These are phyloP conservation scores for Hypotaenidia okinawae DNA, from an alignment of 2,797 vertebrate genomes.

Conservation along the genomic window DNA sequence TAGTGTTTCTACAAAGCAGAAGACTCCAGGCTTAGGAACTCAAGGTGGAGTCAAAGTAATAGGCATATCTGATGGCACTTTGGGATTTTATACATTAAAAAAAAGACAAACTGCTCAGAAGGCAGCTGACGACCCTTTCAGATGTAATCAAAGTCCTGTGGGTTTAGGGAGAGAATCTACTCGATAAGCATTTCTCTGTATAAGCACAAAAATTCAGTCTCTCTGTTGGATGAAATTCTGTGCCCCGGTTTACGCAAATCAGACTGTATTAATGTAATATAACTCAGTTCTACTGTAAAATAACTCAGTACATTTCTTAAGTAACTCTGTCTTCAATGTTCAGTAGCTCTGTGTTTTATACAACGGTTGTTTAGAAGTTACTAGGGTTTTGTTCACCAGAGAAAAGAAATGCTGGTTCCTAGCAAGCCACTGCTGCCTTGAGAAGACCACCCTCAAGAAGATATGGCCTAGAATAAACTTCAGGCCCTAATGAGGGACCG, in stretches of 20 bases:
- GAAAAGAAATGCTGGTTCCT: neutral
- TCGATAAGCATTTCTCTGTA: neutral
- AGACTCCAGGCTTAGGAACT: neutral
- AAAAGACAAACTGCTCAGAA: neutral
- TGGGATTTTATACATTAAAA: neutral
- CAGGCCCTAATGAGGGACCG: neutral
- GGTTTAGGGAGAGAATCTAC: neutral
- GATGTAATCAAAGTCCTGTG: neutral
- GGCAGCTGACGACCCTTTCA: neutral
- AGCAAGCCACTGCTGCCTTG: neutral
- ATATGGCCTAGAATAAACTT: neutral
- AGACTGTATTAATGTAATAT: neutral
- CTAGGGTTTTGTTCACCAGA: neutral
- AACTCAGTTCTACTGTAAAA: neutral
- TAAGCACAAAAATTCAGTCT: accelerated
- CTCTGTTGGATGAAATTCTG: neutral
- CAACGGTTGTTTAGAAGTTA: neutral
- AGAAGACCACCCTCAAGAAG: neutral
- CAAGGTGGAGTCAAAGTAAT: accelerated
- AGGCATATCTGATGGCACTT: neutral
- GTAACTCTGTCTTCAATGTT: neutral
- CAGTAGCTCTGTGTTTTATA: neutral
- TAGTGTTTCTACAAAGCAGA: neutral
- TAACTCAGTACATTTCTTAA: neutral
- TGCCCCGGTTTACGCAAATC: neutral